Base-by-base conservation (phyloP, 2,888 invertebrate genomes). In the Stenolophus ochropezus region DNA sequence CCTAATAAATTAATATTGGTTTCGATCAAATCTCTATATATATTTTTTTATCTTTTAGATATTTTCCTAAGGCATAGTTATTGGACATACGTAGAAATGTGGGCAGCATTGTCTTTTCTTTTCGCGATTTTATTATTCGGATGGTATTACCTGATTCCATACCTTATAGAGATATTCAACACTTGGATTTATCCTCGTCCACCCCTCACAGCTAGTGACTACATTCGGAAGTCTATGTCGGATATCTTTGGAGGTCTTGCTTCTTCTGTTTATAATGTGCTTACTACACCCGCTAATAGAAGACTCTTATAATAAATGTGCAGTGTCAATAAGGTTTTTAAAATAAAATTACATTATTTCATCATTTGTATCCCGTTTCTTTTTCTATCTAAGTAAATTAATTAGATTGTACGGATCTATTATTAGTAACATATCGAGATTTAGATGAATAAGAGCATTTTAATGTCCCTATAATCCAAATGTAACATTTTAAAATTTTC, bases 11-110 rank as follows among this genome's bases (percentile, higher is more conserved):
- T n/a, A n/a, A n/a, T n/a, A n/a, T n/a, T n/a, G n/a, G n/a, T n/a
- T n/a, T n/a, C n/a, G n/a, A n/a, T n/a, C n/a, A n/a, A n/a, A n/a
- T n/a, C n/a, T n/a, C n/a, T n/a, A n/a, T n/a, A n/a, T n/a, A n/a
- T n/a, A n/a, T n/a, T n/a, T n/a, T n/a, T n/a, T n/a, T n/a, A n/a
- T n/a, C n/a, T n/a, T n/a, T n/a, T 69, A 69, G 65, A 33, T 33
- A 33, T 69, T 18, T 33, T 69, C 5, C 33, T 69, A 2, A 6
- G 6, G 4, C 65, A 69, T 6, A 69, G 16, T 8, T 69, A 69
- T 14, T 69, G 65, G 65, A 69, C 65, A 2, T 69, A 33, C 11
- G 27, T 69, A 33, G 65, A 69, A 69, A 69, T 69, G 4, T 69
- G 65, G 65, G 27, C 33, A 2, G 65, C 65, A 1, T 11, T 69